Conservation (phyloP, 1,140 invertebrate species). For the Zaprionus gabonicus region DNA sequence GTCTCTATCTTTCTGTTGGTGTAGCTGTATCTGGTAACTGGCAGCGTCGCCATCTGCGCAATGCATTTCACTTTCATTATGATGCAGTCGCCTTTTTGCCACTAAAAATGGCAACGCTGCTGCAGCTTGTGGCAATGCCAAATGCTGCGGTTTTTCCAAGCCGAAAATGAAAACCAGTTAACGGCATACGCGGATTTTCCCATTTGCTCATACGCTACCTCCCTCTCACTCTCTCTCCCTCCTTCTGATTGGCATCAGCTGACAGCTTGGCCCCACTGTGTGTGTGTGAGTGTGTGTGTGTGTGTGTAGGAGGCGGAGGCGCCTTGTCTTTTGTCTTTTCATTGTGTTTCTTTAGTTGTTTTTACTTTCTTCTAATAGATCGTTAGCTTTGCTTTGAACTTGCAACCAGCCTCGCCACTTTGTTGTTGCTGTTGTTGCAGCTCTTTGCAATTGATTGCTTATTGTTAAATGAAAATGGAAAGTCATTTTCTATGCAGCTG, state of each 20-base stretch:
- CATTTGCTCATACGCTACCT: conserved; percentile 31
- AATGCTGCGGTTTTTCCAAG: conserved; percentile 79
- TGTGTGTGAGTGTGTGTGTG: conserved; percentile 45
- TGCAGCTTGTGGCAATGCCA: conserved; percentile 52
- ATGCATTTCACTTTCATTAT: conserved; percentile 83
- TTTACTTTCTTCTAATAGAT: conserved; percentile 83
- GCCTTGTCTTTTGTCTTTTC: conserved; percentile 54
- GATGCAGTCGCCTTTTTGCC: conserved; percentile 80
- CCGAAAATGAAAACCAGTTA: conserved; percentile 80
- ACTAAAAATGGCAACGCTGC: conserved; percentile 75
- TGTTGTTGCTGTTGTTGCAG: conserved; percentile 24
- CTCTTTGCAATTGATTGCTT: conserved; percentile 73
- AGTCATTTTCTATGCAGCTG: conserved; percentile 74
- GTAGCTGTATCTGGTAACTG: conserved; percentile 64
- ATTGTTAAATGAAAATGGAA: conserved; percentile 83
- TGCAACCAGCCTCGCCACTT: conserved; percentile 27
- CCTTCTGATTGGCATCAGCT: conserved; percentile 66
- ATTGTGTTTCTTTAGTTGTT: conserved; percentile 73
- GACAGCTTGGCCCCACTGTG: conserved; percentile 59
- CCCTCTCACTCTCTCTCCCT: background rate
- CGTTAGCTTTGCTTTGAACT: conserved; percentile 80
- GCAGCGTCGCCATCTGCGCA: conserved; percentile 73
- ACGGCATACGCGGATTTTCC: conserved; percentile 43
- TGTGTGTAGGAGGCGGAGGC: conserved; percentile 57
- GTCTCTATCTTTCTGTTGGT: background rate